phyloP scores from a whole-genome alignment of 2,888 invertebrate genomes.

The Orthosia gracilis region DNA sequence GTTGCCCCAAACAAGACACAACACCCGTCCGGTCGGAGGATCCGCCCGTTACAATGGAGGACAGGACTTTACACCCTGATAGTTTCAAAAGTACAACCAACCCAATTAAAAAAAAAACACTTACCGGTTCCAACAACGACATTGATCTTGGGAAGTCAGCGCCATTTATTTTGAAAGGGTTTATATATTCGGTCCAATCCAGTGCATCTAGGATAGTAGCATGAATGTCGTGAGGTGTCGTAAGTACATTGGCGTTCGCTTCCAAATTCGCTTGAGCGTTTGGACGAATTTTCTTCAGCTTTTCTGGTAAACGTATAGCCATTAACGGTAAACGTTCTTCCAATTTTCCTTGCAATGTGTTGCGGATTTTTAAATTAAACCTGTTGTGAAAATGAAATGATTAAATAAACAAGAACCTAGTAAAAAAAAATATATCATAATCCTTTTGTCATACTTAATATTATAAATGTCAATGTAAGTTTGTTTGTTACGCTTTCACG shows the following conservation, averaged over 20 bases:
- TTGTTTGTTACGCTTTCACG: too few relatives aligned
- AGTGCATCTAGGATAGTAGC: constrained; percentile 92
- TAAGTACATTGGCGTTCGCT: constrained; percentile 93
- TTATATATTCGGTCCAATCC: constrained; percentile 81
- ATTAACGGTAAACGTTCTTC: constrained; percentile 98
- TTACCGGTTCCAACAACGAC: constrained; percentile 92
- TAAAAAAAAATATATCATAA: too few relatives aligned
- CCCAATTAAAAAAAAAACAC: constrained; percentile 24
- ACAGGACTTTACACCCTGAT: too few relatives aligned
- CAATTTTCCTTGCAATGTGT: constrained; percentile 97
- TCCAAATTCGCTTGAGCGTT: constrained; percentile 92
- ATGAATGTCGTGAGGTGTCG: constrained; percentile 97
- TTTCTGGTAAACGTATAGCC: constrained; percentile 94
- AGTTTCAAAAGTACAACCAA: not conserved
- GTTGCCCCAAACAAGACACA: too few relatives aligned
- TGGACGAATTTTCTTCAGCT: constrained; percentile 92
- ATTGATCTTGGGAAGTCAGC: constrained; percentile 91
- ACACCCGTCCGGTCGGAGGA: too few relatives aligned
- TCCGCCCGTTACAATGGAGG: too few relatives aligned
- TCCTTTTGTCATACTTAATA: too few relatives aligned
- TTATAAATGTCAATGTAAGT: too few relatives aligned
- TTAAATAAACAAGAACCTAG: not conserved
- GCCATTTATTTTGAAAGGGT: constrained; percentile 83
- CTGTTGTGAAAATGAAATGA: constrained; percentile 80
- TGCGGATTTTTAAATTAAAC: constrained; percentile 94